Conservation (phyloP, 2,888 invertebrate genomes). For the Cephus nigrinus region DNA sequence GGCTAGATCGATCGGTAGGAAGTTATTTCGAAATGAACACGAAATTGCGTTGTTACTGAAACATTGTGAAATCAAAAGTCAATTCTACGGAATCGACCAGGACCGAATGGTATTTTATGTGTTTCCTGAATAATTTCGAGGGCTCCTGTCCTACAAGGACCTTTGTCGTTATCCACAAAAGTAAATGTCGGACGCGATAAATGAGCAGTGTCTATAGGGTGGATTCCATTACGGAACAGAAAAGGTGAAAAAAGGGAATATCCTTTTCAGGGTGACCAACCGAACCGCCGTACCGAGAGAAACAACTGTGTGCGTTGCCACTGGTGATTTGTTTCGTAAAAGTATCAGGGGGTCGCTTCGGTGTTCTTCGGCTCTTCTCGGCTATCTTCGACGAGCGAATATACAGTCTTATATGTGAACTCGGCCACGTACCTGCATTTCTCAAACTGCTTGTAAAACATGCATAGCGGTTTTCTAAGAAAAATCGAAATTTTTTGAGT, state of each 20-base stretch:
- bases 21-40: too few species aligned
- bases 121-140: neutral
- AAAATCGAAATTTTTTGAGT: neutral
- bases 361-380: neutral
- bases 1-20: too few species aligned
- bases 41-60: too few species aligned
- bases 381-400: neutral
- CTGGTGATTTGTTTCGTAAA: neutral
- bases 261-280: too few species aligned
- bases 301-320: neutral
- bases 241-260: neutral
- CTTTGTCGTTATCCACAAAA: neutral
- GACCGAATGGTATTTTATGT: neutral
- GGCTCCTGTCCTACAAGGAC: neutral
- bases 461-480: neutral
- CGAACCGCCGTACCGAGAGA: neutral
- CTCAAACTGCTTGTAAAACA: neutral
- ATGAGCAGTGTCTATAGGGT: neutral
- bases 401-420: neutral
- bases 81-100: neutral
- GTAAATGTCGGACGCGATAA: neutral
- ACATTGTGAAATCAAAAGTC: neutral
- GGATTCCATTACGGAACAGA: neutral
- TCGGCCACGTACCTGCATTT: neutral
- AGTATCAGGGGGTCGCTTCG: neutral